Base-by-base conservation (phyloP, 2,797 vertebrate species). In the Vipera ursinii region DNA sequence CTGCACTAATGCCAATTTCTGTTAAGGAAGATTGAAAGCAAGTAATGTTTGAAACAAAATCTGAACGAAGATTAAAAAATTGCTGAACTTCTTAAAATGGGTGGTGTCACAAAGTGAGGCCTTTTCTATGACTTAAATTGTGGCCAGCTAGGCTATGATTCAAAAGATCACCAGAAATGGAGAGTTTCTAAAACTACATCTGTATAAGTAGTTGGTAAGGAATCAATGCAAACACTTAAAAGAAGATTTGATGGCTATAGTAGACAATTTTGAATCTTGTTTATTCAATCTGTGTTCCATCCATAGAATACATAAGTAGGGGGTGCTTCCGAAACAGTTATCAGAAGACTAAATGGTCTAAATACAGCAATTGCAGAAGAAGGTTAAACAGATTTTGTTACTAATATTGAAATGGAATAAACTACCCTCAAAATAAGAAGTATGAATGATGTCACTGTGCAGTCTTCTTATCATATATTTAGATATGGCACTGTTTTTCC, bases 1-100 rank as follows among this genome's bases (percentile, higher is more conserved):
- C 95, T 94, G 95, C 89, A 89, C 93, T 95, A 60, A 92, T 96
- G 96, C 97, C 97, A 97, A 95, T 92, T 96, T 97, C 96, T 96
- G 95, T 96, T 96, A 97, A 97, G 96, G 96, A 97, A 96, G 95
- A 93, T 96, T 96, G 94, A 95, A 95, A 97, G 94, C 93, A 95
- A 96, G 92, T 92, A 96, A 94, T 60, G 86, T 95, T 95, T 95
- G 96, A 96, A 96, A 96, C 94, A 93, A 97, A 96, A 93, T 96
- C 95, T 96, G 94, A 96, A 96, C 91, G 92, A 96, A 96, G 94
- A 95, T 95, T 95, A 95, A 96, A 96, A 97, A 96, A 97, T 95
- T 96, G 93, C 95, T 93, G 93, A 95, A 95, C 91, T 96, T 97
- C 96, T 95, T 95, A 95, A 93, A 96, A 93, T 93, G 94, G 95